Conservation (phyloP, 92 coral and sea anemone species). For the Chrysogorgia sp. region DNA sequence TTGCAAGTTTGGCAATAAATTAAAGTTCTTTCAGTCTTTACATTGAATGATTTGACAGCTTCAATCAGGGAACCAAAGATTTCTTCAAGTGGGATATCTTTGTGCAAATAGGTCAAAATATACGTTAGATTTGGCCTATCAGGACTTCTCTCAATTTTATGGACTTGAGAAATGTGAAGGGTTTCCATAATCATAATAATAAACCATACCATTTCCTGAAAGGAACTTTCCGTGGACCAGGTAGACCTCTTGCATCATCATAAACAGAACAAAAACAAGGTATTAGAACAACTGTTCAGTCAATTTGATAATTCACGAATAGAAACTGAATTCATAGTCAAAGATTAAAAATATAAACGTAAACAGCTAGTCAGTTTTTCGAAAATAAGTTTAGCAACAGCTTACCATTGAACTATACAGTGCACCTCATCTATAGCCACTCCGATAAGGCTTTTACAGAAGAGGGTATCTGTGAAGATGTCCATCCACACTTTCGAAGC, state of each 20-base stretch:
- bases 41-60: slow-evolving; percentile 33
- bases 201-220: slow-evolving; percentile 67
- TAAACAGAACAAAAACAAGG: background rate
- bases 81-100: slow-evolving; percentile 47
- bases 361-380: background rate
- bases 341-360: background rate
- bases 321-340: background rate
- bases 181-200: slow-evolving; percentile 49
- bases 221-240: slow-evolving; percentile 47
- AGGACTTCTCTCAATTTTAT: slow-evolving; percentile 60
- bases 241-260: slow-evolving; percentile 24
- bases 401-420: slow-evolving; percentile 37
- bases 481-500: slow-evolving; percentile 19
- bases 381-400: too few relatives aligned
- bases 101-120: slow-evolving; percentile 60
- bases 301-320: background rate
- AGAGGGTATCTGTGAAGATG: slow-evolving; percentile 7
- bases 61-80: slow-evolving; percentile 50
- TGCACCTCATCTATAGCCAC: slow-evolving; percentile 44
- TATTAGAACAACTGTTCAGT: background rate
- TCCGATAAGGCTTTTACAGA: slow-evolving; percentile 31
- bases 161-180: slow-evolving; percentile 39
- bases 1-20: slow-evolving; percentile 66
- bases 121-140: slow-evolving; percentile 59
- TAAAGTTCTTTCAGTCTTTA: slow-evolving; percentile 56